These are phyloP conservation scores for Meloidogyne chitwoodi DNA, from an alignment of 1,140 invertebrate genomes.

Conservation along the genomic window DNA sequence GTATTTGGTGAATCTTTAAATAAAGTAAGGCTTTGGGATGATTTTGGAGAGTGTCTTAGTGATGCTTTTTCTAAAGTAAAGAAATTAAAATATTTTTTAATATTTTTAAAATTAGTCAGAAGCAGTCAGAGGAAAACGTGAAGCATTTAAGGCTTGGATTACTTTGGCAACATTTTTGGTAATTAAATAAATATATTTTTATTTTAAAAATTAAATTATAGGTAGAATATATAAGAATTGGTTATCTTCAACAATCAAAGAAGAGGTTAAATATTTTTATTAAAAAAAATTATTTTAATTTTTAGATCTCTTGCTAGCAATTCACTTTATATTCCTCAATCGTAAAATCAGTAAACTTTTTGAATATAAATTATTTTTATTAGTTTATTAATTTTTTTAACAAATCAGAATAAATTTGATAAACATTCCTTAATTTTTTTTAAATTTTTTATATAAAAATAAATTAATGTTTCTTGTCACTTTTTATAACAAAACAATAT, in stretches of 20 bases:
- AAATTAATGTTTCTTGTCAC: too few relatives aligned
- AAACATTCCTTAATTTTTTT: too few relatives aligned
- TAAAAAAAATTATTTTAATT: not conserved
- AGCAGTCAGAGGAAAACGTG: slow-evolving; percentile 41
- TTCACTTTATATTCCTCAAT: not conserved
- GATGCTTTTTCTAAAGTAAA: slow-evolving; percentile 37
- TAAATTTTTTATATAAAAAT: too few relatives aligned
- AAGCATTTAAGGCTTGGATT: slow-evolving; percentile 46
- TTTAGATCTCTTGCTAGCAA: not conserved
- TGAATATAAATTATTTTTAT: too few relatives aligned
- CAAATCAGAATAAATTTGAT: too few relatives aligned
- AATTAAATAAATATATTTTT: not conserved
- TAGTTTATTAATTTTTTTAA: too few relatives aligned
- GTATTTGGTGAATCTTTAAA: slow-evolving; percentile 26
- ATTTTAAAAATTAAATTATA: slow-evolving; percentile 23
- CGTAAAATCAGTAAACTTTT: not conserved
- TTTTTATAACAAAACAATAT: too few relatives aligned
- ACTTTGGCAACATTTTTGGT: slow-evolving; percentile 41
- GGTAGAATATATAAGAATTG: slow-evolving; percentile 45
- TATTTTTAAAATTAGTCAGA: slow-evolving; percentile 6
- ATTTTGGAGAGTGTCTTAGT: slow-evolving; percentile 40
- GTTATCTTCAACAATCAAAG: slow-evolving; percentile 36
- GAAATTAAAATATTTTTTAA: not conserved
- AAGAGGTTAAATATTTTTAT: slow-evolving; percentile 25
- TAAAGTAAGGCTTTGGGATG: slow-evolving; percentile 38